A percentile compares a stretch with the other conserved stretches of the same genome.
phyloP scores from a whole-genome alignment of 2,113 vertebrate genomes.

The Pseudopipra pipra region DNA sequence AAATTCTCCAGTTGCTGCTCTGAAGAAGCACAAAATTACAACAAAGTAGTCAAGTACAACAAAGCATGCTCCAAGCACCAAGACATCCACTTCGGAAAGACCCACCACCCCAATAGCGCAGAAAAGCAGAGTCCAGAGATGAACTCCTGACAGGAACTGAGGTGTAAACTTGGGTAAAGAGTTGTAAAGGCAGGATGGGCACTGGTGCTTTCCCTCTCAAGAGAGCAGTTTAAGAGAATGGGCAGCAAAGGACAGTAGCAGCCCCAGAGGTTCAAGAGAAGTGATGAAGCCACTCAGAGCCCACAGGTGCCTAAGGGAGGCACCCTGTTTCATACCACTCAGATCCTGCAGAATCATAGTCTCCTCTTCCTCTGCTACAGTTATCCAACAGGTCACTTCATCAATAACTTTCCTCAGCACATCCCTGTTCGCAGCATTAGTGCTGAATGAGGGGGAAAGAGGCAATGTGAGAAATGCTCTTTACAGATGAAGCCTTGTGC shows the following conservation, averaged over 20 bases:
- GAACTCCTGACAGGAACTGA: background rate
- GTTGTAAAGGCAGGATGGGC: background rate
- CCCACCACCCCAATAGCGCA: fast-evolving
- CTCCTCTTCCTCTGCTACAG: conserved; percentile 68
- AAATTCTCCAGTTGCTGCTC: background rate
- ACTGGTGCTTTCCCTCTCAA: background rate
- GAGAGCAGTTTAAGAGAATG: background rate
- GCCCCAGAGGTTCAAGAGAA: background rate
- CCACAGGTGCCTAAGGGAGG: background rate
- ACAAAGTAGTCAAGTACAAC: background rate
- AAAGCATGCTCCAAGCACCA: background rate
- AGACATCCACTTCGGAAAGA: background rate
- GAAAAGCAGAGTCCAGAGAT: background rate
- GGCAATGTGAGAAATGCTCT: background rate
- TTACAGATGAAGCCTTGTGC: background rate
- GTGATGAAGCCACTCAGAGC: background rate
- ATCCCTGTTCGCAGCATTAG: conserved; percentile 56
- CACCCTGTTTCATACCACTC: conserved; percentile 51
- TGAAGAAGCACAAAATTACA: background rate
- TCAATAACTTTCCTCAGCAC: conserved; percentile 73
- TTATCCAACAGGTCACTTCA: conserved; percentile 73
- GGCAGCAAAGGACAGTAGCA: background rate
- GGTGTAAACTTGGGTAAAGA: background rate
- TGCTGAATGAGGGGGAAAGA: background rate
- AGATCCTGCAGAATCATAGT: conserved; percentile 69